These are phyloP conservation scores for Tangara arthus DNA, from an alignment of 2,797 vertebrate genomes.

Conservation along the genomic window DNA sequence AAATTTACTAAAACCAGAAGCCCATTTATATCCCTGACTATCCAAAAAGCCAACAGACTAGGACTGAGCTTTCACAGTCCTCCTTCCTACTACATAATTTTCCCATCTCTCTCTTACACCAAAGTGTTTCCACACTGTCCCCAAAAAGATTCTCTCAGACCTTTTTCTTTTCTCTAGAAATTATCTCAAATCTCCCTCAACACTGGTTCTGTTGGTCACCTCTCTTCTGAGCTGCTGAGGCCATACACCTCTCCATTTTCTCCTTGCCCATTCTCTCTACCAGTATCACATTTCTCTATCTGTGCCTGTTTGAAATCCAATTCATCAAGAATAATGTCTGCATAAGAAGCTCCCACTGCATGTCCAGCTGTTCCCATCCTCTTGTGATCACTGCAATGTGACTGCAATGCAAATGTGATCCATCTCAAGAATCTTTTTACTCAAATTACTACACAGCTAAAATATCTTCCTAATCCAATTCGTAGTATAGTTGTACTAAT, in stretches of 20 bases:
- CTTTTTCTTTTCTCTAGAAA: background rate
- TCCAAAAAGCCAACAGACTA: background rate
- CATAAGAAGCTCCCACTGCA: background rate
- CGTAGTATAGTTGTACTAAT: background rate
- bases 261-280: background rate
- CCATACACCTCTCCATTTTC: background rate
- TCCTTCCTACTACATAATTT: background rate
- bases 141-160: background rate
- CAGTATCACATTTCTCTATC: background rate
- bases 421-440: slow-evolving; percentile 34
- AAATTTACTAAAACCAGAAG: background rate
- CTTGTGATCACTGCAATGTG: background rate
- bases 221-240: background rate
- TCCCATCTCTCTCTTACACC: background rate
- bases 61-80: background rate
- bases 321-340: background rate
- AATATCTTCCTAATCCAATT: background rate
- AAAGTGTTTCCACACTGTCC: background rate
- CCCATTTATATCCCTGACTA: background rate
- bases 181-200: background rate
- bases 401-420: background rate
- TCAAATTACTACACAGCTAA: slow-evolving; percentile 17
- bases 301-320: background rate
- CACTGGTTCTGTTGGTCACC: background rate
- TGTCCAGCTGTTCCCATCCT: slow-evolving; percentile 37